Percentiles rank a stretch among this genome's conserved stretches.
phyloP scores from a whole-genome alignment of 23 tunicate genomes.

The Styela clava region DNA sequence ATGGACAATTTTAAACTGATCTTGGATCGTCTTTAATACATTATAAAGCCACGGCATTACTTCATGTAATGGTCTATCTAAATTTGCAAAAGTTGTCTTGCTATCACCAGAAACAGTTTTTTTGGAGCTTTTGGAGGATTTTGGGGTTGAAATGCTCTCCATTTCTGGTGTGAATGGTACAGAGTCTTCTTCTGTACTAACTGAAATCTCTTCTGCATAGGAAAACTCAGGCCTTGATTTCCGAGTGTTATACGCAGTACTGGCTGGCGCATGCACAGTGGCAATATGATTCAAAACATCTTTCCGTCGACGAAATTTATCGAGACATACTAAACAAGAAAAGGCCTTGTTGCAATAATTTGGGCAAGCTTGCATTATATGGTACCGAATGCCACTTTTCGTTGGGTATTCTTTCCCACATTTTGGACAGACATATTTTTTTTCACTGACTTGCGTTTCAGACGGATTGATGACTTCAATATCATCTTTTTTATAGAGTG shows the following conservation, averaged over 20 bases:
- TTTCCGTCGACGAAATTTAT: neutral
- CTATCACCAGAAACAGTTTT: neutral
- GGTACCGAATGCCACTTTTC: neutral
- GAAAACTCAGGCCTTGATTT: neutral
- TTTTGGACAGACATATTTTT: slow-evolving; percentile 1
- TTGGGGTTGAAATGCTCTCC: neutral
- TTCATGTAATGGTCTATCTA: neutral
- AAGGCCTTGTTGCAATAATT: slow-evolving; percentile 11
- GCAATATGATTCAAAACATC: slow-evolving; percentile 25
- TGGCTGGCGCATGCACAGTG: neutral
- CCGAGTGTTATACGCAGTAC: neutral
- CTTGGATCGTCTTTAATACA: neutral
- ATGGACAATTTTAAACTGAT: neutral
- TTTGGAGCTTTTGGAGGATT: neutral
- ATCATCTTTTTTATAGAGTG: neutral
- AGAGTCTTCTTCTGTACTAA: neutral
- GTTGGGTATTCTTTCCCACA: slow-evolving; percentile 6
- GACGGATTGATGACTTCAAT: neutral
- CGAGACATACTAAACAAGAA: slow-evolving; percentile 30
- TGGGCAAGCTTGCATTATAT: neutral
- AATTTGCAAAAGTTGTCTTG: neutral
- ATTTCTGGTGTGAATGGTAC: neutral
- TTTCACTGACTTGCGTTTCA: neutral
- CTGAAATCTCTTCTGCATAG: neutral
- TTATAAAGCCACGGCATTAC: slow-evolving; percentile 18